Evolutionary conservation across 2,113 vertebrate species (phyloP).

Genomic region (Oreochromis aureus): DNA sequence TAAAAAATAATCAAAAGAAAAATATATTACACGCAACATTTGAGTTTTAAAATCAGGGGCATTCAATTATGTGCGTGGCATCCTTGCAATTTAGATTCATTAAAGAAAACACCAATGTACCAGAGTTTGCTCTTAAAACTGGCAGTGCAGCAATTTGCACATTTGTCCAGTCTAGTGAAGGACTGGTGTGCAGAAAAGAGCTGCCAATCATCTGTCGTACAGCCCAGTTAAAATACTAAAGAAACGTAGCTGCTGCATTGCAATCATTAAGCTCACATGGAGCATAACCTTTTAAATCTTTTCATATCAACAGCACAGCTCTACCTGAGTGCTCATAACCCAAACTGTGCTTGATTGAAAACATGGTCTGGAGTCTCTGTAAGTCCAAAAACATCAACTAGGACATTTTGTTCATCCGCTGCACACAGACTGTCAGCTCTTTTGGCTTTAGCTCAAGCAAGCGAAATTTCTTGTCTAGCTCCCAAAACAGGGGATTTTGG

Average conservation of each 20-base stretch:
- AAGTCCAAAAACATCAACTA: background rate
- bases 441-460: constrained; percentile 24
- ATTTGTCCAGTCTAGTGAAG: background rate
- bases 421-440: background rate
- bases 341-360: background rate
- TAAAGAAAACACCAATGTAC: background rate
- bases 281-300: background rate
- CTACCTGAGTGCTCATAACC: background rate
- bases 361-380: background rate
- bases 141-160: background rate
- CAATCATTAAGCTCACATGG: background rate
- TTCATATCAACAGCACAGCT: background rate
- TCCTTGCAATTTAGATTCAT: background rate
- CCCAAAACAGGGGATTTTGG: constrained; percentile 54
- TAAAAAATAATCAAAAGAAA: background rate
- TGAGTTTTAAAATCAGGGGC: background rate
- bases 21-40: background rate
- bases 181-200: background rate
- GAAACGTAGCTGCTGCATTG: background rate
- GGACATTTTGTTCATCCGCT: constrained; percentile 20
- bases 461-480: constrained; percentile 30
- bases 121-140: background rate
- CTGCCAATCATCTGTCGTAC: background rate
- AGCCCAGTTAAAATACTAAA: background rate
- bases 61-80: background rate